A percentile compares a stretch with the other conserved stretches of the same genome.
phyloP scores from a whole-genome alignment of 2,113 vertebrate species.

The Rutilus rutilus region DNA sequence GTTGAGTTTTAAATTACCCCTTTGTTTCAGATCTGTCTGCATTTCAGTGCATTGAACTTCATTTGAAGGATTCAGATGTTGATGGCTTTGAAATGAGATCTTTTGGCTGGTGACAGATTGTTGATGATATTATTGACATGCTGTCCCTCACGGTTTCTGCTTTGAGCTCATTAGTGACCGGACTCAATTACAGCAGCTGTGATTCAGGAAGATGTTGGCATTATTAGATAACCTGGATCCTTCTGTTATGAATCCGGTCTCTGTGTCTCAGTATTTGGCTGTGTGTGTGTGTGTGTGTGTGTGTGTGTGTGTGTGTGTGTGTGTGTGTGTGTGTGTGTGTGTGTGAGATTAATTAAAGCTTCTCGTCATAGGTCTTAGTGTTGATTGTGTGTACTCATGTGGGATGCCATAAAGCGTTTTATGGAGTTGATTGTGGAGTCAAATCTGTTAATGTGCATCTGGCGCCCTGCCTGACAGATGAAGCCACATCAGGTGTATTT shows the following conservation, averaged over 20 bases:
- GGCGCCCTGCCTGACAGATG: neutral
- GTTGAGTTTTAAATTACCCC: neutral
- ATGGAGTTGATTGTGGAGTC: neutral
- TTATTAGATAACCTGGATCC: neutral
- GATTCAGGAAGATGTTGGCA: neutral
- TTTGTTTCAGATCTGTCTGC: neutral
- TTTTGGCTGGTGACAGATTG: neutral
- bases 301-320: neutral
- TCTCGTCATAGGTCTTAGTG: neutral
- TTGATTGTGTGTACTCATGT: neutral
- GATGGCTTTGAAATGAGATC: neutral
- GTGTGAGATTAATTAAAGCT: neutral
- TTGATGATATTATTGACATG: neutral
- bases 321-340: neutral
- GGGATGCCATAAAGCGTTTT: neutral
- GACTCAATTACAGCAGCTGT: neutral
- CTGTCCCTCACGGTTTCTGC: neutral
- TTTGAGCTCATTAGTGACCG: neutral
- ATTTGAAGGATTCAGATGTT: neutral
- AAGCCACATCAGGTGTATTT: constrained; percentile 8
- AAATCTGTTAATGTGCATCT: constrained; percentile 23
- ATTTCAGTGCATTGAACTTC: neutral
- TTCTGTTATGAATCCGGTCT: neutral
- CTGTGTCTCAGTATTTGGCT: neutral
- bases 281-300: neutral